Conservation (phyloP, 2,888 invertebrate species). For the Phania funesta region DNA sequence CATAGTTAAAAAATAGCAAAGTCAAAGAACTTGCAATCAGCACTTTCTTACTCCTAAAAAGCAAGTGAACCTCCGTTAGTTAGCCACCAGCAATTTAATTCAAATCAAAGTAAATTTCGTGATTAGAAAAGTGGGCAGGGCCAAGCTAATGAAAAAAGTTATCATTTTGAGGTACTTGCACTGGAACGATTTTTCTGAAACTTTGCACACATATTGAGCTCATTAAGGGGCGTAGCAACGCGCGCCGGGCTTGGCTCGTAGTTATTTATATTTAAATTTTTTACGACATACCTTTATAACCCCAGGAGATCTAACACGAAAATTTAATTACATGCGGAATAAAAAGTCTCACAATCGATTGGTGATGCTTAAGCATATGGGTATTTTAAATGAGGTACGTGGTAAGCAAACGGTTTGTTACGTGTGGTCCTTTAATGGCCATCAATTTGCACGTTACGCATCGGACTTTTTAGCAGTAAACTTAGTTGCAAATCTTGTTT, state of each 20-base stretch:
- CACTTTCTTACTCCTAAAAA: too few species aligned
- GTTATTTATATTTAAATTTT: constrained; percentile 16
- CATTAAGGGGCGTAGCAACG: too few species aligned
- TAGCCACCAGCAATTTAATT: not conserved
- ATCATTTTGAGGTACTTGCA: too few species aligned
- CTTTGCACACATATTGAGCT: too few species aligned
- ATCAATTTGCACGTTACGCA: too few species aligned
- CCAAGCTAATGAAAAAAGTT: too few species aligned
- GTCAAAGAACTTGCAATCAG: constrained; percentile 28
- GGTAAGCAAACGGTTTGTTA: constrained; percentile 72
- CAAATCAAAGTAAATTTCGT: not conserved
- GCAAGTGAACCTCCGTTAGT: constrained; percentile 19
- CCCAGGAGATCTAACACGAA: constrained; percentile 72
- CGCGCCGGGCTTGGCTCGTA: too few species aligned
- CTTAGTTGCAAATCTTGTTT: too few species aligned
- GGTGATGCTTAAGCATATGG: constrained; percentile 72
- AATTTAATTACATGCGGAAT: constrained; percentile 72
- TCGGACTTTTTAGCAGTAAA: too few species aligned
- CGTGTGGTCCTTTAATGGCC: constrained; percentile 70
- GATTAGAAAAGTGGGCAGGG: too few species aligned
- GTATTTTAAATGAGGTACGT: constrained; percentile 72
- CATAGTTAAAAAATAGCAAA: constrained; percentile 59
- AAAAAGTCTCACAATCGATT: constrained; percentile 72
- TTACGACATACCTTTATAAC: constrained; percentile 73
- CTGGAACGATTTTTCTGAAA: too few species aligned